These are phyloP conservation scores for Sthenelais limicola DNA, from an alignment of 2,888 invertebrate genomes.

Conservation along the genomic window DNA sequence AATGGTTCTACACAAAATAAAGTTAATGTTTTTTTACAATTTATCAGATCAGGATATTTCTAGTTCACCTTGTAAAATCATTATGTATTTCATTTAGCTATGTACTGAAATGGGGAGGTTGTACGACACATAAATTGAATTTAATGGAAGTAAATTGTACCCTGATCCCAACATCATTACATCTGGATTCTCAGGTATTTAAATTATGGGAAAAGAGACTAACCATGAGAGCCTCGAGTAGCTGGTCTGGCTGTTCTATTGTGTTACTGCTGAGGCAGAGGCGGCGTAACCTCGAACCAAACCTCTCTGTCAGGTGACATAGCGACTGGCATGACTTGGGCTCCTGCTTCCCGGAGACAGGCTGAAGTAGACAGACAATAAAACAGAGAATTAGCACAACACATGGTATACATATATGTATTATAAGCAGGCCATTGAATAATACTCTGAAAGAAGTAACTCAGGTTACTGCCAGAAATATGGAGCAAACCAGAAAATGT, in stretches of 20 bases:
- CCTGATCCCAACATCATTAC: too few species aligned
- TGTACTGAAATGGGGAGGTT: too few species aligned
- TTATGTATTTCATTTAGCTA: too few species aligned
- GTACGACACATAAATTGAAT: too few species aligned
- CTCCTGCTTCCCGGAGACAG: slow-evolving; percentile 1
- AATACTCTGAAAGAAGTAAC: too few species aligned
- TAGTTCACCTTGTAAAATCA: too few species aligned
- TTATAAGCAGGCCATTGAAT: too few species aligned
- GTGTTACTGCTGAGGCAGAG: slow-evolving; percentile 1
- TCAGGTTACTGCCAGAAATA: background rate
- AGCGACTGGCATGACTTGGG: slow-evolving; percentile 1
- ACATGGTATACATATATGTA: background rate
- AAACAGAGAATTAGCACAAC: background rate
- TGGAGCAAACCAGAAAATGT: background rate
- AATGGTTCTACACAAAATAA: slow-evolving; percentile 7
- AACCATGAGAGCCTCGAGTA: slow-evolving; percentile 19
- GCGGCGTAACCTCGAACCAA: background rate
- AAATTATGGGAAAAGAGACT: background rate
- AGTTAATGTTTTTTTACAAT: too few species aligned
- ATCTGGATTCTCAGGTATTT: background rate
- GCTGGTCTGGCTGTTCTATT: background rate
- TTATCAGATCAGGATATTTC: too few species aligned
- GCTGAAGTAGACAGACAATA: background rate
- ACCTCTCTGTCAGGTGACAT: background rate
- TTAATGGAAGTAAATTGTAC: too few species aligned